These are phyloP conservation scores for Antheraea assamensis DNA, from an alignment of 2,888 invertebrate genomes.

Conservation along the genomic window DNA sequence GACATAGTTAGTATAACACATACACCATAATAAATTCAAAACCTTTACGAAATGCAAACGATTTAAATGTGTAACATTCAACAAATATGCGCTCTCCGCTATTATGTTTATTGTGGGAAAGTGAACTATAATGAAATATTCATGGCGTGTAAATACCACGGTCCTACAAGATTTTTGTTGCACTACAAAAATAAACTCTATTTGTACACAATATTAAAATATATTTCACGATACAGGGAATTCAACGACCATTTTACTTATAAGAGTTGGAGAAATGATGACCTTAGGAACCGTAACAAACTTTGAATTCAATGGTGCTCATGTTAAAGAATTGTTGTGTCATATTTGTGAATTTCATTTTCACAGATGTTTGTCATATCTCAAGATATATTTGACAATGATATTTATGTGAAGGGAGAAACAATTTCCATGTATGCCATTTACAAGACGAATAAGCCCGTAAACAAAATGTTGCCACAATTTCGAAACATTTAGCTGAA, in stretches of 20 bases:
- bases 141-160: neutral
- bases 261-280: neutral
- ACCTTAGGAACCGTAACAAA: neutral
- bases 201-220: neutral
- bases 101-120: conserved; percentile 7
- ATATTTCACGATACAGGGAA: neutral
- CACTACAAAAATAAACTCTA: conserved; percentile 1
- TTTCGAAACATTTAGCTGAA: neutral
- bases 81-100: neutral
- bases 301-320: neutral
- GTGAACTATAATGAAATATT: neutral
- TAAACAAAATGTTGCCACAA: neutral
- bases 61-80: neutral
- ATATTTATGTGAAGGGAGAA: neutral
- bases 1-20: neutral
- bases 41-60: neutral
- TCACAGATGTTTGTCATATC: neutral
- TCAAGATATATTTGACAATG: neutral
- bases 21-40: neutral
- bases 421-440: neutral
- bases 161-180: neutral
- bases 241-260: neutral
- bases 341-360: neutral
- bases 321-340: neutral
- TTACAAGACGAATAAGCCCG: neutral